Evolutionary conservation across 92 coral and sea anemone species (phyloP).

Genomic region (Umimayanthus kanabou): DNA sequence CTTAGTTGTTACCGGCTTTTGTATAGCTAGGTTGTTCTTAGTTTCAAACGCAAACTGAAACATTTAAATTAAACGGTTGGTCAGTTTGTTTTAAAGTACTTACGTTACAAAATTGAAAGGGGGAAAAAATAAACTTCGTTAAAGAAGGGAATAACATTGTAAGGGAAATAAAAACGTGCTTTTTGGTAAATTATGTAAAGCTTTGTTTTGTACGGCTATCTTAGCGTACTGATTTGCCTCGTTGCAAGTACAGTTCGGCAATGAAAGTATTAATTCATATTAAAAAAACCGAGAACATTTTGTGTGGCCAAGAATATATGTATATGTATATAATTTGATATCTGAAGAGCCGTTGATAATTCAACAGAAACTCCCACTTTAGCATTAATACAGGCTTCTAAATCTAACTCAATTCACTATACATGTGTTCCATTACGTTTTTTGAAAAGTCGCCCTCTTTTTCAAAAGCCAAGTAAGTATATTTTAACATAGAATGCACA

Average conservation of each 20-base stretch:
- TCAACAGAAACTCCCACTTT: not conserved
- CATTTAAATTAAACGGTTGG: not conserved
- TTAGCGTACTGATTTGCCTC: no score
- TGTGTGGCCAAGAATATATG: no score
- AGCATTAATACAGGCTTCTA: no score
- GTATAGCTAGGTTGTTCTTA: not conserved
- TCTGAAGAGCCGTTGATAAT: not conserved
- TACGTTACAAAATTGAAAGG: not conserved
- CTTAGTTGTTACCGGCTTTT: not conserved
- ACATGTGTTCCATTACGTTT: no score
- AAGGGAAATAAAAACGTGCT: not conserved
- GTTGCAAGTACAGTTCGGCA: not conserved
- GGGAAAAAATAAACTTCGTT: not conserved
- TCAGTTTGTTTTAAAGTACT: not conserved
- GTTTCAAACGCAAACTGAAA: not conserved
- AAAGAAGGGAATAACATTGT: not conserved
- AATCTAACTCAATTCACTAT: no score
- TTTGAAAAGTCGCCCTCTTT: no score
- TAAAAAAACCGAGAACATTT: no score
- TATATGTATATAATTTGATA: no score
- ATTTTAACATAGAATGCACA: not conserved
- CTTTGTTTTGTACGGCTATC: not conserved
- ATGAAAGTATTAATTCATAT: not conserved
- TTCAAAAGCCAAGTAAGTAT: no score
- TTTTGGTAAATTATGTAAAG: not conserved